Conservation (phyloP, 2,113 vertebrate species). For the Ascaphus truei region DNA sequence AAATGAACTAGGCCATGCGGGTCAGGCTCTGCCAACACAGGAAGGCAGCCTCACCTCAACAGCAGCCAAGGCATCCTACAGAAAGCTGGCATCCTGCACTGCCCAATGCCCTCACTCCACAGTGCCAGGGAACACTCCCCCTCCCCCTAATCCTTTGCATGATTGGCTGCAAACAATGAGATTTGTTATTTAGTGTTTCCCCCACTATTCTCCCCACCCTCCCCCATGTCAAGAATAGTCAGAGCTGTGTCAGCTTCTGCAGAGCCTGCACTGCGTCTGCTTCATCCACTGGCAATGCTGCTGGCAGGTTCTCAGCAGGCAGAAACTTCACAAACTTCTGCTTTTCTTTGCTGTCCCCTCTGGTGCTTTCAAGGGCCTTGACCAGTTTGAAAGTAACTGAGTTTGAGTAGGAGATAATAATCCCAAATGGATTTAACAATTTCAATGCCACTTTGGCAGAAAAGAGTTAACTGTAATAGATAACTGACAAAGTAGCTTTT, state of each 20-base stretch:
- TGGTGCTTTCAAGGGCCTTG: not conserved
- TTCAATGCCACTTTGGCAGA: too few relatives aligned
- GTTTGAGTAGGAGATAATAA: too few relatives aligned
- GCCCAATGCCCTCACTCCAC: not conserved
- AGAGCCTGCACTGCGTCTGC: conserved; percentile 42
- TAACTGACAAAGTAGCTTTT: too few relatives aligned
- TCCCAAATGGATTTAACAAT: too few relatives aligned
- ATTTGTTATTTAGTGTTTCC: not conserved
- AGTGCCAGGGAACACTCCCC: not conserved
- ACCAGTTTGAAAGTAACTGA: too few relatives aligned
- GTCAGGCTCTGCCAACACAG: not conserved
- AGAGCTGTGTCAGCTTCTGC: conserved; percentile 37
- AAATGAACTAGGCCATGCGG: not conserved
- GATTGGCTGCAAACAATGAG: not conserved
- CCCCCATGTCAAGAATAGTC: not conserved
- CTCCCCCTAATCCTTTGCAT: not conserved
- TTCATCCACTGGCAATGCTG: conserved; percentile 1
- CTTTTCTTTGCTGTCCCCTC: not conserved
- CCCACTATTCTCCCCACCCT: not conserved
- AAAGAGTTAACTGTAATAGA: too few relatives aligned
- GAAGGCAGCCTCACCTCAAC: not conserved
- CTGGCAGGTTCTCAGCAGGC: too few relatives aligned
- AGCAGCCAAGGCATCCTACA: too few relatives aligned
- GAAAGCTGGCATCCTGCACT: too few relatives aligned
- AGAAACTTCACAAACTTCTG: not conserved